Evolutionary conservation across 2,888 invertebrate species (phyloP).

Genomic region (Erynnis tages): DNA sequence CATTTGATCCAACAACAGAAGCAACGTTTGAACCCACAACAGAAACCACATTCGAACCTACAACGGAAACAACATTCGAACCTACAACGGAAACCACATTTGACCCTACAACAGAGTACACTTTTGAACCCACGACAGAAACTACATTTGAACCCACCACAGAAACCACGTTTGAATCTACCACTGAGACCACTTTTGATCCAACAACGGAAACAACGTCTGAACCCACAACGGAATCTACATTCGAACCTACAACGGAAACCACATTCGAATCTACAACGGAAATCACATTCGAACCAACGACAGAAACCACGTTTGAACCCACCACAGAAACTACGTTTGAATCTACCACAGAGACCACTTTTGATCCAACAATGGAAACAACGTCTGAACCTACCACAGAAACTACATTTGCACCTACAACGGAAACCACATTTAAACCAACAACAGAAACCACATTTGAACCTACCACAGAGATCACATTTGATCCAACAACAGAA

Average conservation of each 20-base stretch:
- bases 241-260: background rate
- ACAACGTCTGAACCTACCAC: background rate
- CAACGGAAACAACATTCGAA: background rate
- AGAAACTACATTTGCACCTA: background rate
- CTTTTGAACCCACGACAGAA: background rate
- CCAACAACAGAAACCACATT: background rate
- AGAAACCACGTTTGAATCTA: background rate
- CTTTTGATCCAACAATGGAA: background rate
- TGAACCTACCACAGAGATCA: no score
- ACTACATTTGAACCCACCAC: background rate
- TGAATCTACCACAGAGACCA: background rate
- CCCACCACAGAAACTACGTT: background rate
- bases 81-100: background rate
- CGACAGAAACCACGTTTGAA: background rate
- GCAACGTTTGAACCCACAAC: background rate
- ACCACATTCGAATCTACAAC: background rate
- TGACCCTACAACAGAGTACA: background rate
- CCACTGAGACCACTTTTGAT: background rate
- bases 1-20: background rate
- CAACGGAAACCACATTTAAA: background rate
- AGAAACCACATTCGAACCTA: background rate
- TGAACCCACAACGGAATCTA: background rate
- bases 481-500: no score
- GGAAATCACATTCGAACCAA: background rate
- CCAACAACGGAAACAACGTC: background rate